These are phyloP conservation scores for Euwallacea similis DNA, from an alignment of 1,140 invertebrate genomes.

Conservation along the genomic window DNA sequence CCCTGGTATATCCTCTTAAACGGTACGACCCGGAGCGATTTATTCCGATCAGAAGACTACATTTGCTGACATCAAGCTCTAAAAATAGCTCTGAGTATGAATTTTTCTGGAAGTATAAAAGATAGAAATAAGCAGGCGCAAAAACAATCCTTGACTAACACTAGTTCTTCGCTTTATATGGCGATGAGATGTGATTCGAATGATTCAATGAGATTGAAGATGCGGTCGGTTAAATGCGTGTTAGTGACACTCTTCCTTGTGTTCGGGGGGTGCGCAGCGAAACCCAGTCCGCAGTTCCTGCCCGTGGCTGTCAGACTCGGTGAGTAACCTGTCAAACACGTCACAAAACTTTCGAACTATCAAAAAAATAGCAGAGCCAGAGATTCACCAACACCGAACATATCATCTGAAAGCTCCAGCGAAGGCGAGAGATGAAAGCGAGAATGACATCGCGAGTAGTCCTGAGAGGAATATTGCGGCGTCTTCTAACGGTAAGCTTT, in stretches of 20 bases:
- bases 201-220: conserved; percentile 10
- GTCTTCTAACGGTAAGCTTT: conserved; percentile 1
- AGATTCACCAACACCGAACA: neutral
- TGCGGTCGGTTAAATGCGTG: neutral
- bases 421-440: neutral
- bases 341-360: neutral
- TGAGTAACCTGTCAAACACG: conserved; percentile 4
- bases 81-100: conserved; percentile 35
- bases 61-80: conserved; percentile 36
- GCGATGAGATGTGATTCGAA: too few relatives aligned
- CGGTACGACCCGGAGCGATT: neutral
- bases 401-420: neutral
- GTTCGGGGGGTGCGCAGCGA: neutral
- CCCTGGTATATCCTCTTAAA: conserved; percentile 23
- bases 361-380: neutral
- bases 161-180: neutral
- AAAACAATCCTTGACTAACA: conserved; percentile 2
- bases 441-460: neutral
- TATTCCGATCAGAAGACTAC: neutral
- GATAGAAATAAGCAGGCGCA: conserved; percentile 18
- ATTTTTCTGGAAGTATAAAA: conserved; percentile 36
- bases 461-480: neutral
- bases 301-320: conserved; percentile 23
- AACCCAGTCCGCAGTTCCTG: conserved; percentile 29
- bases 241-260: conserved; percentile 2